Evolutionary conservation across 2,888 invertebrate species (phyloP), one percentile per base, ranked within the genome.

Genomic region (Masnerella sp.): DNA sequence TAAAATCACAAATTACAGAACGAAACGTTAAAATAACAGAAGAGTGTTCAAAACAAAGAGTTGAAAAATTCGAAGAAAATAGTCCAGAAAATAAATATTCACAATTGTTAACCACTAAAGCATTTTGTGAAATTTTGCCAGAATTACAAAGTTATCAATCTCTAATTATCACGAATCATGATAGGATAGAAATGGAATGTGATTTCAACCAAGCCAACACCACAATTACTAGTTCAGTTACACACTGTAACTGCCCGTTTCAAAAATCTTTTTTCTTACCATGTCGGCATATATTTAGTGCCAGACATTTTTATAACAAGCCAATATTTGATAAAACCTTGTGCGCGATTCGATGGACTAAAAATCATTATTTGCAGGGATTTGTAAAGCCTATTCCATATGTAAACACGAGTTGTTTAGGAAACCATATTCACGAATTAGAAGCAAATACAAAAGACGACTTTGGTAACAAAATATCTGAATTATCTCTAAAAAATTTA

Each of bases 271-370:
- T 61, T 2, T 14, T 11, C 2, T 40, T 61, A n/a, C 61, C 49
- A 1, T 61, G 49, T 12, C 38, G 25, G 28, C 61, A 61, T 18
- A 38, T 61, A 9, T 49, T 61, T 49, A 18, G 40, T n/a, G 40
- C 28, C 0, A n/a, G 61, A 9, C 14, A 40, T 4, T 61, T 30
- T 18, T 49, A 25, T 8, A 30, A 38, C 2, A 12, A 61, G 20
- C 1, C 17, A 4, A 2, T 56, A 5, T 56, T 56, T 38, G 5
- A n/a, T 9, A 4, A 30, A 20, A 25, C 5, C n/a, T 14, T 56
- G 4, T 56, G 56, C 15, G 20, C 36, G 1, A 4, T 3, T 14
- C 36, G 36, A 0, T 36, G 36, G 36, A 36, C 12, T 3, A 36
- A 36, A 14, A 14, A 36, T 1, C 15, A 36, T 8, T 36, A 25